Percentiles rank a stretch among this genome's conserved stretches.
phyloP scores from a whole-genome alignment of 2,113 vertebrate species.

The Peromyscus maniculatus region DNA sequence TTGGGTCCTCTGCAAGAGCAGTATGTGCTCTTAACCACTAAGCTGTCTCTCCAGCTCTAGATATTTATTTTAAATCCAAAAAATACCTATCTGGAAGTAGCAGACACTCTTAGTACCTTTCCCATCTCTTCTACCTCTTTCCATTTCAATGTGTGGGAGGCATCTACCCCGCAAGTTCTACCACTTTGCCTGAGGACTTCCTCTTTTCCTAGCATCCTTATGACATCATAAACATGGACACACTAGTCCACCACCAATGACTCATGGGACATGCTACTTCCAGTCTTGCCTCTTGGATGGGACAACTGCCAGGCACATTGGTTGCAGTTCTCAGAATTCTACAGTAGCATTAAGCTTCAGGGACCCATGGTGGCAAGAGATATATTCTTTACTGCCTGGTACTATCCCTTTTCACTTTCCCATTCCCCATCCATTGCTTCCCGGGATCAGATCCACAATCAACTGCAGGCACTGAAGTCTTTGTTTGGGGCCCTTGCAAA shows the following conservation, averaged over 20 bases:
- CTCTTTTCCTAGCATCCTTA: background rate
- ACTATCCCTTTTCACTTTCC: background rate
- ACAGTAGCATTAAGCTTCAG: background rate
- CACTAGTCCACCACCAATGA: background rate
- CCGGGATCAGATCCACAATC: conserved; percentile 52
- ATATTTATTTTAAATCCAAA: background rate
- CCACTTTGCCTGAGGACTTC: background rate
- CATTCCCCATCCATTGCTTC: background rate
- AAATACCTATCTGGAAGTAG: background rate
- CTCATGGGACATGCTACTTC: background rate
- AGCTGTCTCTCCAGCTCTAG: background rate
- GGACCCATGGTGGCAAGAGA: background rate
- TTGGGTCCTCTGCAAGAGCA: background rate
- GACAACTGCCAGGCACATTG: background rate
- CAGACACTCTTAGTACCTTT: background rate
- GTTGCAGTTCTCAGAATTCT: background rate
- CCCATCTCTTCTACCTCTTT: too few relatives aligned
- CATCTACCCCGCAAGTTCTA: background rate
- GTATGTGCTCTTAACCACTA: background rate
- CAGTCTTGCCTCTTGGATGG: background rate
- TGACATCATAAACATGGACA: background rate
- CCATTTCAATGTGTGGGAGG: background rate
- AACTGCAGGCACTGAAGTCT: background rate
- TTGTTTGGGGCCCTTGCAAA: conserved; percentile 14
- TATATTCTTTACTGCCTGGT: background rate